Conservation (phyloP, 2,888 invertebrate genomes). For the Clistopyga incitator region DNA sequence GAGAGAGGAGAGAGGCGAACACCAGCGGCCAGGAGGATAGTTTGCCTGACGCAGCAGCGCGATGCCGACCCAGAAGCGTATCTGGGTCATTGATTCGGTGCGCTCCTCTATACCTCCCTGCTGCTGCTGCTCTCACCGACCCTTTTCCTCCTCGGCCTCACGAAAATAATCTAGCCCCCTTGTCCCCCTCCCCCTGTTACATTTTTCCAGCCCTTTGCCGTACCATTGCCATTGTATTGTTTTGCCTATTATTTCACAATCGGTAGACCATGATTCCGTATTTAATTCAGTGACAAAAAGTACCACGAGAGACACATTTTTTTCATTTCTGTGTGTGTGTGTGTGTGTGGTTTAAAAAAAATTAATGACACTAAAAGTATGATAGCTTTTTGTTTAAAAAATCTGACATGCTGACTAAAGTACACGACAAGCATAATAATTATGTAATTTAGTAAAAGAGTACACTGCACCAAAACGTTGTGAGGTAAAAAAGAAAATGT, state of each 20-base stretch:
- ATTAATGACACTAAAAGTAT: too few species aligned
- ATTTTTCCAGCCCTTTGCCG: neutral
- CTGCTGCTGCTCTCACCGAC: constrained; percentile 32
- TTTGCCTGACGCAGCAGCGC: constrained; percentile 61
- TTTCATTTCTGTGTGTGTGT: neutral
- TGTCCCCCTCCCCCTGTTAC: neutral
- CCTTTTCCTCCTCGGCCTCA: constrained; percentile 51
- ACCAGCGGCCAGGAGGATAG: constrained; percentile 42
- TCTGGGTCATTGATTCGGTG: constrained; percentile 72
- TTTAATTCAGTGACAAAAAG: neutral
- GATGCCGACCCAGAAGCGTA: constrained; percentile 70
- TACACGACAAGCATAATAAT: too few species aligned
- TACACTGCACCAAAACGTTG: too few species aligned
- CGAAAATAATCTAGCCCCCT: constrained; percentile 57
- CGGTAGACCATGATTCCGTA: constrained; percentile 17
- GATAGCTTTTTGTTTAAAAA: too few species aligned
- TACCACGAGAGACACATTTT: neutral
- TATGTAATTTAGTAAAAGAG: too few species aligned
- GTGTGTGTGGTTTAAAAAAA: too few species aligned
- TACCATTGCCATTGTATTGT: neutral
- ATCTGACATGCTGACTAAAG: too few species aligned
- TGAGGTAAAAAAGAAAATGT: too few species aligned
- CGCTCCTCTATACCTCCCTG: constrained; percentile 49
- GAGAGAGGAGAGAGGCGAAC: constrained; percentile 10
- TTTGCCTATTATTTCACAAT: constrained; percentile 26